These are phyloP conservation scores for Nannospalax galili DNA, from an alignment of 2,113 vertebrate genomes.

Conservation along the genomic window DNA sequence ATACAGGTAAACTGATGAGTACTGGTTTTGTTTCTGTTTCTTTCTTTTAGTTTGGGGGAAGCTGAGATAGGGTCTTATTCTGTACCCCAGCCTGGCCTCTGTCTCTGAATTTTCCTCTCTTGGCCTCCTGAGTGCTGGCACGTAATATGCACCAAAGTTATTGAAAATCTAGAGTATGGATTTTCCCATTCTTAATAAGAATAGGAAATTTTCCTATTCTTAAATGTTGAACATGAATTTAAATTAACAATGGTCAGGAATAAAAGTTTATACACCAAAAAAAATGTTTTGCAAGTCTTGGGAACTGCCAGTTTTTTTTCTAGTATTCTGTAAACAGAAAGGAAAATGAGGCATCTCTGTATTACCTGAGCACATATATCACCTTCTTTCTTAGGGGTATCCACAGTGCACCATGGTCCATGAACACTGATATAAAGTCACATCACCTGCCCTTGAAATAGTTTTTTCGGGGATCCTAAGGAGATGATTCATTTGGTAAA, in stretches of 20 bases:
- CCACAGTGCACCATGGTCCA: background rate
- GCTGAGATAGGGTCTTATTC: background rate
- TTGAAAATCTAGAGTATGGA: background rate
- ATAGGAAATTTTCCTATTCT: background rate
- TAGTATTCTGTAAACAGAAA: background rate
- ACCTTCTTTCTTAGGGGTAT: too few species aligned
- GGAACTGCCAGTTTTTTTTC: background rate
- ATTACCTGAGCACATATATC: background rate
- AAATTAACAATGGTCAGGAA: background rate
- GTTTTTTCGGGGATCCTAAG: background rate
- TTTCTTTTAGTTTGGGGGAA: background rate
- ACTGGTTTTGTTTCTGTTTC: background rate
- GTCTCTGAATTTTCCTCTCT: background rate
- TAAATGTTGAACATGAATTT: background rate
- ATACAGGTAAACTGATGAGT: slow-evolving; percentile 89
- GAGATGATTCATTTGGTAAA: background rate
- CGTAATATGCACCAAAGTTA: background rate
- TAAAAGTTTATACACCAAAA: background rate
- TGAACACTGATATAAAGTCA: background rate
- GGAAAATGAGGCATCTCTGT: background rate
- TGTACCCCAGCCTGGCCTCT: background rate
- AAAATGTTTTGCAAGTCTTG: background rate
- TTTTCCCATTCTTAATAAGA: background rate
- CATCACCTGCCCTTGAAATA: background rate
- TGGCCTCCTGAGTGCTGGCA: background rate